Percentiles rank a stretch among this genome's conserved stretches.
Conservation (phyloP, 2,113 vertebrate genomes). For the Papio anubis region DNA sequence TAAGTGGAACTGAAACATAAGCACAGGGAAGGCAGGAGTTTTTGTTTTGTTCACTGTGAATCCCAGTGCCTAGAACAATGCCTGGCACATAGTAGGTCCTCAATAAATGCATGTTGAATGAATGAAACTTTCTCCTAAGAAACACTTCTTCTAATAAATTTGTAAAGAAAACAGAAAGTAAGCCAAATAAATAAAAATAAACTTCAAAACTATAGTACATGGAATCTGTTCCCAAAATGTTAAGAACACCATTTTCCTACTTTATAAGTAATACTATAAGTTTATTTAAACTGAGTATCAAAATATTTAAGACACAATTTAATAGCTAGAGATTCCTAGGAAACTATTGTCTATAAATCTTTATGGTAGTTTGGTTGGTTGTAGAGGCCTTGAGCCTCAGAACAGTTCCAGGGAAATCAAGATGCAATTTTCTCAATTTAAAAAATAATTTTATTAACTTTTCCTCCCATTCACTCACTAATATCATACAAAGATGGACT, state of each 20-base stretch:
- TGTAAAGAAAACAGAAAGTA: not conserved
- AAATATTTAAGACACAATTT: conserved; percentile 17
- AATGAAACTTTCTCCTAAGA: not conserved
- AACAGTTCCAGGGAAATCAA: conserved; percentile 70
- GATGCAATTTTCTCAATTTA: conserved; percentile 67
- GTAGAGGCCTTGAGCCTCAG: conserved; percentile 34
- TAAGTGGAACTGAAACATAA: not conserved
- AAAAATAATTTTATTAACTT: conserved; percentile 54
- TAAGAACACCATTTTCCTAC: not conserved
- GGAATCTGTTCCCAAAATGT: not conserved
- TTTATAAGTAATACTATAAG: conserved; percentile 17
- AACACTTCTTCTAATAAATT: not conserved
- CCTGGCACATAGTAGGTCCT: not conserved
- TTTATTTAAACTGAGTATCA: conserved; percentile 9
- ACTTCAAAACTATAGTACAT: not conserved
- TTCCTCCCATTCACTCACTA: conserved; percentile 37
- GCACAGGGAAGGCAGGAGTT: not conserved
- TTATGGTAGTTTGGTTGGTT: conserved; percentile 40
- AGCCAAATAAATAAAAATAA: conserved; percentile 11
- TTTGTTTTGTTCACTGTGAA: conserved; percentile 27
- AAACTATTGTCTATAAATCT: conserved; percentile 34
- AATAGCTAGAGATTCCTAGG: conserved; percentile 32
- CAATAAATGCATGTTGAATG: not conserved
- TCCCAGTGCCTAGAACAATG: not conserved
- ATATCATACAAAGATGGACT: conserved; percentile 39